Percentiles rank a stretch among this genome's conserved stretches.
Conservation (phyloP, 2,888 invertebrate genomes). For the Colletes collaris region DNA sequence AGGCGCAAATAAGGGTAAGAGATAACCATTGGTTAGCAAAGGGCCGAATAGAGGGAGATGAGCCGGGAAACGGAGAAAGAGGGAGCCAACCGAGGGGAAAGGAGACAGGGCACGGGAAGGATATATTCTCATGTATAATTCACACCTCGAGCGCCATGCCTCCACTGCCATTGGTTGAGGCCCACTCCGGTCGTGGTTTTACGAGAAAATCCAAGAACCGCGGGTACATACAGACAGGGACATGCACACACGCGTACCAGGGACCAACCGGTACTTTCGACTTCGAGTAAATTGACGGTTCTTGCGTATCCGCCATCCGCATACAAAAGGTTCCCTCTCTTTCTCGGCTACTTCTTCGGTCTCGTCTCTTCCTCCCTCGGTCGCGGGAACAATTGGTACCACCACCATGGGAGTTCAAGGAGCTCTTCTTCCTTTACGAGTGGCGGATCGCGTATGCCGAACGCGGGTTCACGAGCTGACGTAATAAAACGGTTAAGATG, state of each 20-base stretch:
- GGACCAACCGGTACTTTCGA: slow-evolving; percentile 50
- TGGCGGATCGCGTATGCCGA: neutral
- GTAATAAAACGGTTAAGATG: slow-evolving; percentile 33
- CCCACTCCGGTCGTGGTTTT: slow-evolving; percentile 75
- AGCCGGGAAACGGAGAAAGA: slow-evolving; percentile 22
- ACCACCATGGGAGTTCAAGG: slow-evolving; percentile 38
- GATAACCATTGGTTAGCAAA: slow-evolving; percentile 50
- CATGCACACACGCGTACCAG: slow-evolving; percentile 20
- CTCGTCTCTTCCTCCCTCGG: neutral
- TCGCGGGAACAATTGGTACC: slow-evolving; percentile 38
- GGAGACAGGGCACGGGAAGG: slow-evolving; percentile 60
- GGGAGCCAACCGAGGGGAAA: slow-evolving; percentile 34
- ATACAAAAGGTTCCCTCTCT: slow-evolving; percentile 56
- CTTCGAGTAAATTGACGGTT: slow-evolving; percentile 63
- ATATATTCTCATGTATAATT: slow-evolving; percentile 82
- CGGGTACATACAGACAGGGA: slow-evolving; percentile 47
- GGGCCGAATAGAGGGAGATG: slow-evolving; percentile 43
- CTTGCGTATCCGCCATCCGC: slow-evolving; percentile 62
- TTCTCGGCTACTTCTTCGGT: slow-evolving; percentile 19
- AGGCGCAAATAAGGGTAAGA: slow-evolving; percentile 75
- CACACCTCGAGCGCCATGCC: slow-evolving; percentile 82
- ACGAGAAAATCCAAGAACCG: slow-evolving; percentile 77
- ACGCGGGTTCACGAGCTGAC: slow-evolving; percentile 15
- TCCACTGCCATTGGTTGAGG: slow-evolving; percentile 79
- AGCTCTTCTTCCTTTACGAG: slow-evolving; percentile 42